Base-by-base conservation (phyloP, 2,113 vertebrate genomes). In the Zingel zingel region DNA sequence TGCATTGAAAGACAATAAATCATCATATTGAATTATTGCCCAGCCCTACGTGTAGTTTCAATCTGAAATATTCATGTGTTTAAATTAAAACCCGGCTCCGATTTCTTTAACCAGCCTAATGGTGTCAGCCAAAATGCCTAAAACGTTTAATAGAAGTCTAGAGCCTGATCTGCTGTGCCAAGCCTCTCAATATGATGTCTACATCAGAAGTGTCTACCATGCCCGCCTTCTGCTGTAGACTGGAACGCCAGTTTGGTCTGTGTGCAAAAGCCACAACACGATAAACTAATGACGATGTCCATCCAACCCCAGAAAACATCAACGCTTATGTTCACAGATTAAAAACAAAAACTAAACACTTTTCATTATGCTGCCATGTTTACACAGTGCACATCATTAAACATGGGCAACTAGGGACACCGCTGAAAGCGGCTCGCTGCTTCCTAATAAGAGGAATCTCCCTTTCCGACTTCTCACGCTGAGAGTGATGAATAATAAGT, bases 381-480 rank as follows among this genome's bases (percentile, higher is more conserved):
- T 84, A 87, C 82, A 67, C 66, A 74, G 75, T 1, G 23, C 45
- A 67, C 85, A 86, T 81, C 82, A 89, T 87, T 89, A 87, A 91
- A 85, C 51, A 65, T 1, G 51, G 65, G 61, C 45, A 13, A 39
- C 53, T 11, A 5, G 57, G 43, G 63, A 67, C 73, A 3, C 4
- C 1, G 76, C 75, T 68, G 85, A 39, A 75, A 53, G 30, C 58
- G 12, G 80, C 64, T 61, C 27, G 39, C 10, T 82, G 79, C 81
- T 59, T 70, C 67, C 74, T 76, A 86, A 86, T 61, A 79, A 67
- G 48, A 87, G 87, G 87, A 85, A 87, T 90, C 83, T 93, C 92
- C 87, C 57, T 56, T 68, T 70, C 67, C 21, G 62, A 68, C 18
- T 45, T 84, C 81, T 78, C 81, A 51, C 47, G 47, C 72, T 70